phyloP scores from a whole-genome alignment of 2,113 vertebrate species.

The Vidua macroura region DNA sequence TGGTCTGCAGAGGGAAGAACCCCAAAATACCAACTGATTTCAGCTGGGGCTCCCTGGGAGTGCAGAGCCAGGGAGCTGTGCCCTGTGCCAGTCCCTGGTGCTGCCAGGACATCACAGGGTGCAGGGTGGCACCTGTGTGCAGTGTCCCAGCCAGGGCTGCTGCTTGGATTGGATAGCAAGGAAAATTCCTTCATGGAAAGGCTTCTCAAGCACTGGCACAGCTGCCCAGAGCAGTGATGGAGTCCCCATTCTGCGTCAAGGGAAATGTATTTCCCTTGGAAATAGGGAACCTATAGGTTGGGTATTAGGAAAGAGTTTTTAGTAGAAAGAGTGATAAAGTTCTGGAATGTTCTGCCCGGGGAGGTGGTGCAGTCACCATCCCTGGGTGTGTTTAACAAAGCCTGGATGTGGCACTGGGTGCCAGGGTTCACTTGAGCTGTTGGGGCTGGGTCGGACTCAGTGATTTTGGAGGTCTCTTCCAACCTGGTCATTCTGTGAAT shows the following conservation, averaged over 20 bases:
- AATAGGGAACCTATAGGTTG: background rate
- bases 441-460: too few relatives aligned
- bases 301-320: background rate
- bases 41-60: background rate
- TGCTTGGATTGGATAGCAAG: background rate
- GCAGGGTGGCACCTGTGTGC: background rate
- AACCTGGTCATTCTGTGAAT: background rate
- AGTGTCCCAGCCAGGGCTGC: background rate
- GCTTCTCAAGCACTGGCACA: too few relatives aligned
- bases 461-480: background rate
- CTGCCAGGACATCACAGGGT: background rate
- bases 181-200: background rate
- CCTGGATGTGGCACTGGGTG: too few relatives aligned
- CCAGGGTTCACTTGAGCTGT: too few relatives aligned
- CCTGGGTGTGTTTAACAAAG: too few relatives aligned
- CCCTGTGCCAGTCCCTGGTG: fast-evolving
- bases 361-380: too few relatives aligned
- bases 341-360: background rate
- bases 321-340: background rate
- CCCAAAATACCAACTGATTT: background rate
- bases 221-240: background rate
- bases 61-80: background rate
- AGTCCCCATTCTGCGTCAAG: background rate
- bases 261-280: background rate
- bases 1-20: background rate